Base-by-base conservation (phyloP, 2,888 invertebrate species). In the Temnothorax rugatulus region DNA sequence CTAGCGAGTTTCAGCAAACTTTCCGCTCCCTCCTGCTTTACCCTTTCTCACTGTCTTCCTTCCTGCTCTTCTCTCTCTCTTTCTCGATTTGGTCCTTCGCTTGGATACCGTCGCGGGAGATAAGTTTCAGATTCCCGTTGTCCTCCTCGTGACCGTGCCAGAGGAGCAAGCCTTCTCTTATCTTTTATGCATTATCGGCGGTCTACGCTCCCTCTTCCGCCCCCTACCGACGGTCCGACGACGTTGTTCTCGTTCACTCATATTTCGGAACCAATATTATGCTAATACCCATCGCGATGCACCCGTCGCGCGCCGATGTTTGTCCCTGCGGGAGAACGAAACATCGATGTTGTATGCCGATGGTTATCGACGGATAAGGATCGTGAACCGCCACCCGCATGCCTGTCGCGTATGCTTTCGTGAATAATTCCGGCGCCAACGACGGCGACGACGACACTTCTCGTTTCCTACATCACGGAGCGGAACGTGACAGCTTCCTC, bases 161-260 rank as follows among this genome's bases (percentile, higher is more conserved):
- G 73, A 47, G 29, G 18, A 79, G 84, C 86, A 82, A 91, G 79
- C 73, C 81, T 82, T 82, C 89, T 90, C 92, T 92, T 93, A 93
- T 93, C 92, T 93, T 93, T 93, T 93, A 93, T 93, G 93, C 92
- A 93, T 93, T 92, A 92, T 93, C 90, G 90, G 87, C 87, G 85
- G 86, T 66, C 82, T 85, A 79, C 68, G 21, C 38, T 69, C 63
- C 50, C 47, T 47, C 76, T 25, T 4, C 44, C 59, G 29, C 25
- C 21, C 68, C 68, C 54, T 41, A 13, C 25, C 64, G 59, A 44
- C 13, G 18, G 64, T 73, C 57, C 71, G 9, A 9, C 74, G 13
- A 82, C 76, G 84, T 85, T 83, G 85, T 84, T 84, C 89, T 87
- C 89, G 89, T 90, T 89, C 89, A 86, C 89, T 90, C 90, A 92